Evolutionary conservation across 1,140 invertebrate genomes (phyloP), one percentile per base, ranked within the genome.

Genomic region (Apis florea): DNA sequence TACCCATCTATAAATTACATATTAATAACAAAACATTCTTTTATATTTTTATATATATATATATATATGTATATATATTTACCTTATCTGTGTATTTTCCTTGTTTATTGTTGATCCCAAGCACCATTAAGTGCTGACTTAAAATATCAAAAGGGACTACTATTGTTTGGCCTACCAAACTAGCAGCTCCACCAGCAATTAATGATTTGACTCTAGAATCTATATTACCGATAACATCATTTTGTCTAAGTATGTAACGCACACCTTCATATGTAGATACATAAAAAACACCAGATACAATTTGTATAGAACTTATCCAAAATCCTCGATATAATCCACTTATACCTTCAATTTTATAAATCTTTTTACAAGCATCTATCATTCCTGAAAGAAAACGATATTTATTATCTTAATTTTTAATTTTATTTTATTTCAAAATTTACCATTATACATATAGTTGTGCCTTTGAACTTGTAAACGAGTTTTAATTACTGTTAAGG

Each of bases 71-170:
- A 4, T 0, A 5, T 11, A 1, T 2, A 49, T 77, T 85, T 75
- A 92, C 92, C 79, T 93, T 93, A 72, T 93, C 91, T 51, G 93
- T 59, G 51, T 91, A 80, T 87, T 90, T 93, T 0, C 93, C 92
- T 53, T 94, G 92, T 72, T 95, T 95, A 54, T 93, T 94, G 49
- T 94, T 94, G 79, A 96, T 94, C 1, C 98, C 98, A 31, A 99
- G 94, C 85, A 99, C 96, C 98, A 99, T 99, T 70, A 99, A 95
- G 93, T 99, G 98, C 90, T 99, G 98, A 89, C 98, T 98, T 53
- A 99, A 95, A 53, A 99, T 96, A 93, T 99, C 98, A 92, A 99
- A 98, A 26, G 98, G 98, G 68, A 99, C 98, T 86, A 99, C 97
- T 76, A 99, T 97, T 1, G 98, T 99, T 94, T 99, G 98, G 4